Conservation (phyloP, 2,888 invertebrate genomes). For the Nomada fabriciana region DNA sequence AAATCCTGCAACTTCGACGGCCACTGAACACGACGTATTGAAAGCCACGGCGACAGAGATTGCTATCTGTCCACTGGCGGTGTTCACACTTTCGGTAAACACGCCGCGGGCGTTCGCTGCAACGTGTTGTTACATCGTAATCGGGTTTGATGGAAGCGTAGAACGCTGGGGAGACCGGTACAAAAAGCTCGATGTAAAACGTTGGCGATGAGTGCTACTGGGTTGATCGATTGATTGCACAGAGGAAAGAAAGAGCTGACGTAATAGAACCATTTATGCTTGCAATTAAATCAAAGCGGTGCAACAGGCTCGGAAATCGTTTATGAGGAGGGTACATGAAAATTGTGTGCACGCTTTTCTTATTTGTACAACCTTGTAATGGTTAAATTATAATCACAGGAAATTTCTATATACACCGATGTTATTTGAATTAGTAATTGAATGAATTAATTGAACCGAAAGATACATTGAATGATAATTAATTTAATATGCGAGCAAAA, state of each 20-base stretch:
- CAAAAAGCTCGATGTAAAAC: background rate
- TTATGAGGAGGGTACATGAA: too few species aligned
- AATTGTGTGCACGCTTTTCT: too few species aligned
- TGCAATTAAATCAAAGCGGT: too few species aligned
- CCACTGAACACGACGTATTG: conserved; percentile 40
- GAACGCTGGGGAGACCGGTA: background rate
- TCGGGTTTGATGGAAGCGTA: conserved; percentile 11
- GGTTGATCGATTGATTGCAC: background rate
- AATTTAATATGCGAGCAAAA: too few species aligned
- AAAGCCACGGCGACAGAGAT: conserved; percentile 38
- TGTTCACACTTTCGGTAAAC: conserved; percentile 33
- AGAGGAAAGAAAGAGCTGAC: background rate
- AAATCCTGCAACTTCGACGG: conserved; percentile 63
- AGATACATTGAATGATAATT: too few species aligned
- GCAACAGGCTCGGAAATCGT: too few species aligned
- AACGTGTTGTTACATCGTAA: conserved; percentile 36
- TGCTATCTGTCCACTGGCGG: conserved; percentile 11
- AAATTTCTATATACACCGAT: too few species aligned
- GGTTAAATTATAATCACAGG: too few species aligned
- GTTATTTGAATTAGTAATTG: too few species aligned
- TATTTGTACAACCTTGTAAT: too few species aligned
- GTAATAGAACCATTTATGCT: background rate
- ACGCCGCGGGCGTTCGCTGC: background rate
- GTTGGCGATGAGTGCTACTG: background rate
- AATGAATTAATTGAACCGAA: too few species aligned